Evolutionary conservation across 2,797 vertebrate species (phyloP), one percentile per base, ranked within the genome.

Genomic region (Takifugu rubripes): DNA sequence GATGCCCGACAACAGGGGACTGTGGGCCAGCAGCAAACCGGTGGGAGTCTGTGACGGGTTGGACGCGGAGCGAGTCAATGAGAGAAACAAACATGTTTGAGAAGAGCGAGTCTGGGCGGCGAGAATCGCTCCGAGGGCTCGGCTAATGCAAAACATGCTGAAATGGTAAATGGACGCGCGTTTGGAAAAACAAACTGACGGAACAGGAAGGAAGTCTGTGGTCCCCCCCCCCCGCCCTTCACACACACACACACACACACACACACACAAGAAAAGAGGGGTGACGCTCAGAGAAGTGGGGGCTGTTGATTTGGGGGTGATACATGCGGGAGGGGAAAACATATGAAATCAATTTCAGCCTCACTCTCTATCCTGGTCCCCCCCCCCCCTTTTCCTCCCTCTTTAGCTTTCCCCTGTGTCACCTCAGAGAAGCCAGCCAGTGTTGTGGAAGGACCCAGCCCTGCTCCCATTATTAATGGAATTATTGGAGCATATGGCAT

Each of bases 1-100:
- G 81, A 98, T 95, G 77, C 94, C 95, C 54, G 95, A 95, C 59
- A 98, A 85, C 79, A 98, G 90, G 0, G 95, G 95, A 82, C 95
- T 98, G 53, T 95, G 95, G 58, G 94, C 93, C 90, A 98, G 89
- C 84, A 98, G 87, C 89, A 98, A 84, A 86, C 94, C 95, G 52
- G 67, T 95, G 49, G 93, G 94, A 73, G 95, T 96, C 95, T 98
- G 87, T 3, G 15, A 62, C 43, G 33, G 12, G 27, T 56, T 17
- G 14, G 54, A 58, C 36, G 49, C 31, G 63, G 44, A n/a, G n/a
- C 1, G 9, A 47, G 62, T 82, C 66, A 74, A 75, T 75, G 61
- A 46, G 57, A 70, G 47, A 56, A 69, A 65, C 68, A 53, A 44
- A 59, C 47, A 58, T 54, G 46, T 58, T 58, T 54, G 46, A 0